Evolutionary conservation across 2,113 vertebrate genomes (phyloP).

Genomic region (Gila orcuttii): DNA sequence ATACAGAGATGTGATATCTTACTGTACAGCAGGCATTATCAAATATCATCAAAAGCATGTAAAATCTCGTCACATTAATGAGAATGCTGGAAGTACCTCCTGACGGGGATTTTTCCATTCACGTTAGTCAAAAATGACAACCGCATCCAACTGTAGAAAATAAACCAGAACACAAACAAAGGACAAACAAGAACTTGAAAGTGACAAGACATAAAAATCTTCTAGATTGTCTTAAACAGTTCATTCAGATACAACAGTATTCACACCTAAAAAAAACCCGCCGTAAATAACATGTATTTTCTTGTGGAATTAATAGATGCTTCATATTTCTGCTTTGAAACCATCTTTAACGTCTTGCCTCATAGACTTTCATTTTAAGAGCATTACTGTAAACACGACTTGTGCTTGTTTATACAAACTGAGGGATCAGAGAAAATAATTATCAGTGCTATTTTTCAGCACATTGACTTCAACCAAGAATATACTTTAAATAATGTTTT

Average conservation of each 20-base stretch:
- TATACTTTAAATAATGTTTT: not conserved
- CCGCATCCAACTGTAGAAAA: constrained; percentile 92
- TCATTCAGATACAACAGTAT: not conserved
- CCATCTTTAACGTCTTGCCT: not conserved
- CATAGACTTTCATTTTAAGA: not conserved
- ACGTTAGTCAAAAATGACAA: constrained; percentile 95
- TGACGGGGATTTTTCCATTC: constrained; percentile 94
- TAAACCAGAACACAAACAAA: not conserved
- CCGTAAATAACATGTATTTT: not conserved
- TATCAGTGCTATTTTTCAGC: not conserved
- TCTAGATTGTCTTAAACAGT: not conserved
- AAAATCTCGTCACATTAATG: not conserved
- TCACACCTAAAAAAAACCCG: not conserved
- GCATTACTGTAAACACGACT: not conserved
- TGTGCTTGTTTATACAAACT: not conserved
- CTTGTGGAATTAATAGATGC: not conserved
- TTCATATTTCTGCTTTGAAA: not conserved
- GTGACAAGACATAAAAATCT: not conserved
- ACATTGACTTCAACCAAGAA: not conserved
- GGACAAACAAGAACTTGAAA: not conserved
- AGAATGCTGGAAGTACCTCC: constrained; percentile 81
- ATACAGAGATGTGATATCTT: not conserved
- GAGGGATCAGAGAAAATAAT: not conserved
- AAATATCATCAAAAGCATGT: not conserved
- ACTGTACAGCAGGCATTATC: not conserved